Base-by-base conservation (phyloP, 2,888 invertebrate genomes). In the Subacronicta megacephala region DNA sequence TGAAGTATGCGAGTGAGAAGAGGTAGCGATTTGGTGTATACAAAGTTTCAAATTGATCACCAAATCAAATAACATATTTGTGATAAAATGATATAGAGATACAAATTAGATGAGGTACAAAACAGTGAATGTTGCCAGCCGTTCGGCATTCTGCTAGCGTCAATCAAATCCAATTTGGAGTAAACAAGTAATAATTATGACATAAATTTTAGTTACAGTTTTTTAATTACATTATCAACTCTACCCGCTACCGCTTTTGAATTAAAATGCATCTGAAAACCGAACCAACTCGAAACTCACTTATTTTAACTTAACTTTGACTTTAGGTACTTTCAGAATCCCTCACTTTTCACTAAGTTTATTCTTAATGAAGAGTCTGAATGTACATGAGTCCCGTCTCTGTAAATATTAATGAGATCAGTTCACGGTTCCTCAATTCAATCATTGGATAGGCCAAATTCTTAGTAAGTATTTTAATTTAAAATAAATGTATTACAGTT, bases 281-380 rank as follows among this genome's bases (percentile, higher is more conserved):
- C 76, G 70, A n/a, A 80, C 79, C 75, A 88, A 88, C 88, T 89
- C 86, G 87, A 90, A 90, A 90, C 88, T 89, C 88, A 87, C 89
- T 90, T 90, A 90, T 88, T 90, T 86, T 83, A 89, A 90, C 89
- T 88, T 84, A 85, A 88, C 83, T 89, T 83, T 80, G 81, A 88
- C 85, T 90, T 87, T 83, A 79, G 77, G 85, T 77, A 82, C 83
- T 82, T 78, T 79, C 76, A 75, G 78, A 87, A 83, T 86, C 82
- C 85, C 80, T 84, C 83, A 88, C 84, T 89, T 86, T 78, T 80
- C 77, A 74, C 79, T 74, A 81, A 84, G 80, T 88, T 86, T 76
- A 78, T 83, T 82, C 75, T 80, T 84, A 85, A 85, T 89, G 85
- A 88, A 87, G 80, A 69, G 55, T 35, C 37, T 56, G 57, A 38